Base-by-base conservation (phyloP, 2,113 vertebrate species). In the Strigops habroptila region DNA sequence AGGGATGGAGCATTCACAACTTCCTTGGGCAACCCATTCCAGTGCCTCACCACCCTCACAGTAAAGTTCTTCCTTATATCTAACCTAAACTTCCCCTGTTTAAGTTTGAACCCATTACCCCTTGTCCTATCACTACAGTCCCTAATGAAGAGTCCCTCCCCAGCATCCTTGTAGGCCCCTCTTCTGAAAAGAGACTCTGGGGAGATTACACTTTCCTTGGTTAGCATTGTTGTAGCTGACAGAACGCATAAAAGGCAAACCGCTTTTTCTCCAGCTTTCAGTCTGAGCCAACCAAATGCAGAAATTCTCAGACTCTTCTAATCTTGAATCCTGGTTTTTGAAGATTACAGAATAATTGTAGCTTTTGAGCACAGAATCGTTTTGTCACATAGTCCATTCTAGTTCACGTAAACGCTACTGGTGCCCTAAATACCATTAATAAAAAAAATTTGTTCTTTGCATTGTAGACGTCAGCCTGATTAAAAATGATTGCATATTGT, bases 331-430 rank as follows among this genome's bases (percentile, higher is more conserved):
- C 80, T 91, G 44, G 57, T 94, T 89, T 94, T 93, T 88, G 52
- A 96, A 91, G 23, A 84, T 82, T 92, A 91, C 63, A 93, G 91
- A 94, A 96, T 96, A 96, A 95, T 82, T 93, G 92, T 27, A 87
- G 86, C 91, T 95, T 92, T 92, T 6, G 14, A 91, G 65, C 49
- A 93, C 60, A 69, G 83, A 94, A 91, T 90, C 17, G 51, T 91
- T 88, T 73, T 95, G 74, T 93, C 92, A 93, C 59, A 64, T 5
- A 83, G 65, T 31, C 69, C 65, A 65, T 76, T 79, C 48, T 19
- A 82, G 49, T 78, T 80, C 15, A 2, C 3, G 4, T 41, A 89
- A 94, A 92, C 0, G 24, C 27, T 71, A 51, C 31, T 57, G 64
- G 25, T 90, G 63, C 37, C 79, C 55, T 55, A 85, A 92, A 91